phyloP scores from a whole-genome alignment of 2,888 invertebrate genomes.

The Colostygia pectinataria region DNA sequence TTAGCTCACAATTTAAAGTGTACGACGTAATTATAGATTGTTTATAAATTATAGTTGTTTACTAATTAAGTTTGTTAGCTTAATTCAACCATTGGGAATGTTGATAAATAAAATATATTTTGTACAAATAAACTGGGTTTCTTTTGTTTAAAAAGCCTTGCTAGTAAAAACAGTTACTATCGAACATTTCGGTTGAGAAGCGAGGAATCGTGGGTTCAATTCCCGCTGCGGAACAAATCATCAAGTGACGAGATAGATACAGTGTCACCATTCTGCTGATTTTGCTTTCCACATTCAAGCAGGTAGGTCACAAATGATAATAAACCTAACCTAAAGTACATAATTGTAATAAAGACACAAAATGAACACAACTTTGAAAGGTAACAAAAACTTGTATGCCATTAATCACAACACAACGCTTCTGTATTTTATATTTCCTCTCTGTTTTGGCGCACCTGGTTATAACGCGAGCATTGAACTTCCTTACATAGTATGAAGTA shows the following conservation, averaged over 20 bases:
- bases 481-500: too few species aligned
- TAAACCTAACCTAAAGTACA: too few species aligned
- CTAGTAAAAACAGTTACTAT: too few species aligned
- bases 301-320: too few species aligned
- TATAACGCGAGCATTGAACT: constrained; percentile 3
- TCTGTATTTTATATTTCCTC: constrained; percentile 15
- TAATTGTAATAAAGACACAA: too few species aligned
- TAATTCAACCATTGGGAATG: constrained; percentile 37
- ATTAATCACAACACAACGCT: neutral
- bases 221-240: too few species aligned
- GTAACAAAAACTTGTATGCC: constrained; percentile 6
- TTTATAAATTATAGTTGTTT: constrained; percentile 22
- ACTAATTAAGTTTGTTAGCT: constrained; percentile 32
- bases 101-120: constrained; percentile 42
- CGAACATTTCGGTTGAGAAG: too few species aligned
- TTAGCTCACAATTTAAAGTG: constrained; percentile 9
- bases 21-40: constrained; percentile 25
- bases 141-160: constrained; percentile 4
- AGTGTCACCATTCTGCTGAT: too few species aligned
- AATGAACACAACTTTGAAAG: too few species aligned
- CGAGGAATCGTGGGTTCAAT: too few species aligned
- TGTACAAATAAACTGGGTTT: constrained; percentile 33
- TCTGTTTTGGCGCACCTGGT: constrained; percentile 6
- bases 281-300: too few species aligned
- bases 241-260: too few species aligned